A percentile compares a stretch with the other conserved stretches of the same genome.
These are phyloP conservation scores for Heliconius congener DNA, from an alignment of 1,140 invertebrate species.

Conservation along the genomic window DNA sequence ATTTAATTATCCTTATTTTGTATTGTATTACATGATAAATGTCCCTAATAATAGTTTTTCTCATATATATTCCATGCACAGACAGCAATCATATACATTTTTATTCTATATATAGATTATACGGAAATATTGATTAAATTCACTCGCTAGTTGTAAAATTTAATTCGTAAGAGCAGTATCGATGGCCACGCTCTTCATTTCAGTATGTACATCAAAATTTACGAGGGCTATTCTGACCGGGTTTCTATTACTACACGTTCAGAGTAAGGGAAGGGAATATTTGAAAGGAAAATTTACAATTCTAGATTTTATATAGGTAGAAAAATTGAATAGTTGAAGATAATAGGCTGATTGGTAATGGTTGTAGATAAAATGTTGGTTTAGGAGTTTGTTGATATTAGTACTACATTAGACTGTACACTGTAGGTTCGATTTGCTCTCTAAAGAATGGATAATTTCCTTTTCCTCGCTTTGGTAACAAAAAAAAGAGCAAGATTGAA, in stretches of 20 bases:
- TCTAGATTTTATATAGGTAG: background rate
- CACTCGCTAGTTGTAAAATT: conserved; percentile 5
- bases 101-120: background rate
- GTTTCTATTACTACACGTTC: conserved; percentile 34
- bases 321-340: background rate
- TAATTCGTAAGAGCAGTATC: conserved; percentile 31
- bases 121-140: background rate
- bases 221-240: conserved; percentile 28
- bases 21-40: no score
- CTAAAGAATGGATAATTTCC: no score
- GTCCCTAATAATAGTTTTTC: no score
- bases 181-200: conserved; percentile 32
- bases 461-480: no score
- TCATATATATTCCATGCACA: no score
- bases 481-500: no score
- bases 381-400: no score
- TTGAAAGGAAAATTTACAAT: conserved; percentile 7
- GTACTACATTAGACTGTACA: no score
- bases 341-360: background rate
- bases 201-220: conserved; percentile 41
- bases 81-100: no score
- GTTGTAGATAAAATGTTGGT: no score
- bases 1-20: no score
- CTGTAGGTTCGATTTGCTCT: no score
- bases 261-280: conserved; percentile 11